Evolutionary conservation across 1,140 invertebrate genomes (phyloP), one percentile per base, ranked within the genome.

Genomic region (Brachionus calyciflorus): DNA sequence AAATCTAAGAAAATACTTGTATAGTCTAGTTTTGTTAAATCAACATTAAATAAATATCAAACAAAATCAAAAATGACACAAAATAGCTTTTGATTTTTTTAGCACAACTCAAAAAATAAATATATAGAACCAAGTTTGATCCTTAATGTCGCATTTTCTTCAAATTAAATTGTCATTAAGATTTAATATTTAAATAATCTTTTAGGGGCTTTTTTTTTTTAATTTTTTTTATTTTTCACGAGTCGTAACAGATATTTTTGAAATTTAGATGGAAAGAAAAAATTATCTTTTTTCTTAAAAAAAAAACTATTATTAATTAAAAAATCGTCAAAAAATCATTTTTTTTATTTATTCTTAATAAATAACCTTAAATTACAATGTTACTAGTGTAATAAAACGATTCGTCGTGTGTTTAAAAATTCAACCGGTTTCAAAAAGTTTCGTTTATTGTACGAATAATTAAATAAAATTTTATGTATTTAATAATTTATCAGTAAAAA

Each of bases 371-470:
- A n/a, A n/a, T n/a, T n/a, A n/a, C n/a, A n/a, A n/a, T n/a, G n/a
- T n/a, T n/a, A n/a, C n/a, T n/a, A n/a, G n/a, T n/a, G n/a, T n/a
- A n/a, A n/a, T n/a, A n/a, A n/a, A n/a, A n/a, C n/a, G n/a, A n/a
- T n/a, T n/a, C n/a, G n/a, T 55, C 53, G 28, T 55, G 53, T 55
- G 28, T 55, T n/a, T n/a, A 28, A 28, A 12, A 9, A 55, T 10
- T 55, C 53, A 55, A 55, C 53, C 53, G 53, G 53, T 55, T 51
- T 49, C n/a, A n/a, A n/a, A n/a, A n/a, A n/a, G n/a, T n/a, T n/a
- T n/a, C n/a, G n/a, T n/a, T n/a, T n/a, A n/a, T n/a, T n/a, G n/a
- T n/a, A n/a, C n/a, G n/a, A n/a, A n/a, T n/a, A n/a, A n/a, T n/a
- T n/a, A n/a, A n/a, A 49, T 19, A 49, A 30, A 55, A 7, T 55